Base-by-base conservation (phyloP, 1,140 invertebrate species). In the Papilio machaon region DNA sequence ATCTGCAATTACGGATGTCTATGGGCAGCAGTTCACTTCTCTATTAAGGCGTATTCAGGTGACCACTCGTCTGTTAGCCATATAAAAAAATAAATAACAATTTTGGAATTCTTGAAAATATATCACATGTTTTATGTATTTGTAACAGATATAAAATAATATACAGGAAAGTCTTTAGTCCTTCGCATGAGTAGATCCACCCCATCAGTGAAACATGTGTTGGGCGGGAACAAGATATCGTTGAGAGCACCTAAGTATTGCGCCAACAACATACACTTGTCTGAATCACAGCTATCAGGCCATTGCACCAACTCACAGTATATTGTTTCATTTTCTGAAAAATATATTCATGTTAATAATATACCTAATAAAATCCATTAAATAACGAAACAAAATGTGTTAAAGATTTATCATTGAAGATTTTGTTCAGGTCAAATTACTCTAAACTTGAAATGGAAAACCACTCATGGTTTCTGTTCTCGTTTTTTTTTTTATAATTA, bases 151-250 rank as follows among this genome's bases (percentile, higher is more conserved):
- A 54, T 23, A 23, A 38, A 35, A 49, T 19, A 75, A 75, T 43
- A 38, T 49, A 97, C 96, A 47, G 96, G 96, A 92, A 96, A 97
- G 79, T 94, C 92, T 82, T 95, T 95, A 58, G 95, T 95, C 8
- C 96, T 94, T 76, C 96, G 95, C 96, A 97, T 97, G 8, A 97
- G 93, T 52, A 97, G 89, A 87, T 97, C 96, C 4, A 97, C 92
- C 81, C 96, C 96, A 49, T 95, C 94, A 58, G 88, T 91, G 17
- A 90, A 92, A 79, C 91, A 94, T 82, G 92, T 93, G 58, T 95
- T 90, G 0, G 94, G 91, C 2, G 96, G 96, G 90, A 96, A 97
- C 2, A 97, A 90, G 10, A 97, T 91, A 85, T 97, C 96, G 35
- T 95, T 95, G 2, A 97, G 88, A 78, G 95, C 95, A 2, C 96